Evolutionary conservation across 2,888 invertebrate species (phyloP).

Genomic region (Julus scandinavius): DNA sequence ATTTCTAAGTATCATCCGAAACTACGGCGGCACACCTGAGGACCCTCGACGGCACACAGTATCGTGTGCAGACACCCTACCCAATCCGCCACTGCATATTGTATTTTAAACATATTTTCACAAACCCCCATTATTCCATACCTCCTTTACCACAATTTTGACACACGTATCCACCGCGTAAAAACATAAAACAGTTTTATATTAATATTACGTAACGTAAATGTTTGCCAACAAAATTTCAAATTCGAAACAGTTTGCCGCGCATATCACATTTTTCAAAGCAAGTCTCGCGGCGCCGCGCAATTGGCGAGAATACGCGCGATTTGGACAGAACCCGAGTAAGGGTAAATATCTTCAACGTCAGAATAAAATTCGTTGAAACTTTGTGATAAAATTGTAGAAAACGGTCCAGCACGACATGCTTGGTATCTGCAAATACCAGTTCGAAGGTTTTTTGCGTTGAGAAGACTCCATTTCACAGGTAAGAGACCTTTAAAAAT

Average conservation of each 20-base stretch:
- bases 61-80: too few relatives aligned
- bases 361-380: constrained; percentile 27
- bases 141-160: too few relatives aligned
- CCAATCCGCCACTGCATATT: too few relatives aligned
- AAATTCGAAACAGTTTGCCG: neutral
- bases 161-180: too few relatives aligned
- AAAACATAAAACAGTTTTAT: too few relatives aligned
- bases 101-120: too few relatives aligned
- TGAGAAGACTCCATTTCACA: neutral
- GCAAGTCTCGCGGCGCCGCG: neutral
- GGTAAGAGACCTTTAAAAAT: neutral
- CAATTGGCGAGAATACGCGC: neutral
- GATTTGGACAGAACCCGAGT: constrained; percentile 48
- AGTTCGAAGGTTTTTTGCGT: too few relatives aligned
- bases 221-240: neutral
- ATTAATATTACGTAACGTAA: too few relatives aligned
- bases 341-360: constrained; percentile 48
- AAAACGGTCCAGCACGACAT: neutral
- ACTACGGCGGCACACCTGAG: too few relatives aligned
- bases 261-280: neutral
- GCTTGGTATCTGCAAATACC: neutral
- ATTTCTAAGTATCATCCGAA: too few relatives aligned
- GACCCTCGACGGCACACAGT: too few relatives aligned
- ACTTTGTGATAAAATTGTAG: neutral
- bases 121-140: too few relatives aligned